These are phyloP conservation scores for Heliconius hortense DNA, from an alignment of 2,888 invertebrate genomes.

Conservation along the genomic window DNA sequence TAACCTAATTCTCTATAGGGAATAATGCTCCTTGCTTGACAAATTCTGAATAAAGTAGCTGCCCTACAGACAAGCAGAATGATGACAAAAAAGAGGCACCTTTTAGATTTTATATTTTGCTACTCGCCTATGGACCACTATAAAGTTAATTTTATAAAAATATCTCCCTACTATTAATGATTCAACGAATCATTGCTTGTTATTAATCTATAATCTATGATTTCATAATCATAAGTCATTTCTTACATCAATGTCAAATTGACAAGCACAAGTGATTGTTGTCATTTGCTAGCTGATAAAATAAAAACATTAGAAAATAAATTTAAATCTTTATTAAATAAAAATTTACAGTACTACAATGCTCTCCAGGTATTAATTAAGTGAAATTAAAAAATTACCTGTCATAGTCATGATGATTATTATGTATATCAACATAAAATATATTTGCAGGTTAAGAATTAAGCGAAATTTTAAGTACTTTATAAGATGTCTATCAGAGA, in stretches of 20 bases:
- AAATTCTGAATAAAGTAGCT: too few relatives aligned
- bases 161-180: background rate
- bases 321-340: background rate
- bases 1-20: too few relatives aligned
- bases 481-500: slow-evolving; percentile 48
- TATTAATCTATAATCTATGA: background rate
- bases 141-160: background rate
- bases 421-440: background rate
- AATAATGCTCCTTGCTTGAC: too few relatives aligned
- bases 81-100: too few relatives aligned
- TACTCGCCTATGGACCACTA: background rate
- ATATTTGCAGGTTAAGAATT: slow-evolving; percentile 47
- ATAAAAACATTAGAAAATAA: background rate
- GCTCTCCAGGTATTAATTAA: slow-evolving; percentile 41
- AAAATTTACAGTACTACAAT: slow-evolving; percentile 27
- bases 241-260: background rate
- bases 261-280: background rate
- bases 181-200: too few relatives aligned
- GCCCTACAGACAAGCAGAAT: too few relatives aligned
- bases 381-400: background rate
- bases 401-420: background rate
- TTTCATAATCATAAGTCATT: too few relatives aligned
- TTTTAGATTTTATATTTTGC: too few relatives aligned
- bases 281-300: background rate
- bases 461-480: slow-evolving; percentile 45